A percentile compares a stretch with the other conserved stretches of the same genome.
Conservation (phyloP, 2,888 invertebrate genomes). For the Lingula anatina region DNA sequence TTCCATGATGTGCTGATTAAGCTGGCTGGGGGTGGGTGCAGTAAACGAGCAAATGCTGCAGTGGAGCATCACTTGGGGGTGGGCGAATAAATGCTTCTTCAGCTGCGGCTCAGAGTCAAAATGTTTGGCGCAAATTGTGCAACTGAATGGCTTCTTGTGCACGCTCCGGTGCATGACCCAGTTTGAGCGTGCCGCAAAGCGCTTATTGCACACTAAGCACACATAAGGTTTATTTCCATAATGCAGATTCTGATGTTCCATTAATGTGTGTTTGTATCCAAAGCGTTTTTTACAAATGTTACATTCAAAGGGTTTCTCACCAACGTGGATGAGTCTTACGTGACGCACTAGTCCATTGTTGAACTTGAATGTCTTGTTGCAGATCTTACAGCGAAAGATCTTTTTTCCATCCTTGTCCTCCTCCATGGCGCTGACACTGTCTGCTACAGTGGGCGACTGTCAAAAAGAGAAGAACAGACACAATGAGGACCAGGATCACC, state of each 20-base stretch:
- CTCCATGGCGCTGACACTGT: too few relatives aligned
- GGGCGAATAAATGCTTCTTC: constrained; percentile 35
- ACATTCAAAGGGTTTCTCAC: constrained; percentile 23
- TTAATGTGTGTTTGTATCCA: constrained; percentile 39
- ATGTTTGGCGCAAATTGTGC: constrained; percentile 29
- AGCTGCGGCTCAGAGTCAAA: constrained; percentile 36
- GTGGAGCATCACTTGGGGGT: constrained; percentile 26
- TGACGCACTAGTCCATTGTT: constrained; percentile 37
- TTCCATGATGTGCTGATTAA: constrained; percentile 30
- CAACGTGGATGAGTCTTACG: constrained; percentile 27
- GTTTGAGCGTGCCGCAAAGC: constrained; percentile 38
- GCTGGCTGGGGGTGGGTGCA: constrained; percentile 23
- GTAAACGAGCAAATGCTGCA: constrained; percentile 31
- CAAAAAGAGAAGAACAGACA: too few relatives aligned
- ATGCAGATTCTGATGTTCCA: constrained; percentile 42
- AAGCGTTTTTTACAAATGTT: constrained; percentile 27
- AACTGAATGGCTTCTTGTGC: constrained; percentile 32
- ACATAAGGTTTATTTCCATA: constrained; percentile 40
- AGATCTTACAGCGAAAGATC: constrained; percentile 23
- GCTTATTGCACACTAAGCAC: constrained; percentile 35
- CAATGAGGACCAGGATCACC: too few relatives aligned
- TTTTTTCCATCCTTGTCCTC: too few relatives aligned
- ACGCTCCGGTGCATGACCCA: constrained; percentile 35
- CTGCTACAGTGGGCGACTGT: too few relatives aligned
- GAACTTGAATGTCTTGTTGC: constrained; percentile 32